A percentile compares a stretch with the other conserved stretches of the same genome.
phyloP scores from a whole-genome alignment of 2,888 invertebrate species.

The Conistra vaccinii region DNA sequence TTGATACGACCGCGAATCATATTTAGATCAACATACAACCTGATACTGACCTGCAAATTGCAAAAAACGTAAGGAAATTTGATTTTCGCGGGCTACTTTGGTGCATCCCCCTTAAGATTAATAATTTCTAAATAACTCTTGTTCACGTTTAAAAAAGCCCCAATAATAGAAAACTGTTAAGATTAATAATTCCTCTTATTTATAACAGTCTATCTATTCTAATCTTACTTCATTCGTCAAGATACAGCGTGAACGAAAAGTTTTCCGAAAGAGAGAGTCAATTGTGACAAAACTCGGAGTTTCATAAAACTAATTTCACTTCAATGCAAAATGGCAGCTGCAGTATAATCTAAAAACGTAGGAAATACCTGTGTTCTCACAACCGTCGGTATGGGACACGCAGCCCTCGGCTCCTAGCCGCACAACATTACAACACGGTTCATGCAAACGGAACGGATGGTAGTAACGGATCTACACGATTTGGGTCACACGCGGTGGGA shows the following conservation, averaged over 20 bases:
- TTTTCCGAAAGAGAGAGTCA: not conserved
- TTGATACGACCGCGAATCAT: too few relatives aligned
- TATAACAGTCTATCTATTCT: not conserved
- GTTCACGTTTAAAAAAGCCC: too few relatives aligned
- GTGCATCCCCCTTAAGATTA: too few relatives aligned
- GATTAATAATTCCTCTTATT: not conserved
- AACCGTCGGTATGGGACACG: conserved; percentile 97
- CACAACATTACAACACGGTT: conserved; percentile 92
- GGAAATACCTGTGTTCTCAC: conserved; percentile 97
- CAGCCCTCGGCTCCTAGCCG: conserved; percentile 96
- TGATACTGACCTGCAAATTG: too few relatives aligned
- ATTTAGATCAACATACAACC: too few relatives aligned
- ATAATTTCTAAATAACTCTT: too few relatives aligned
- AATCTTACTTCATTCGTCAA: not conserved
- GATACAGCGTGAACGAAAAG: not conserved
- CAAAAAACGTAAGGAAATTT: too few relatives aligned
- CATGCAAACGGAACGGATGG: conserved; percentile 89
- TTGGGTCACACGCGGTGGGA: conserved; percentile 66
- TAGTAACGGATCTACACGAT: conserved; percentile 74
- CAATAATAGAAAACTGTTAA: not conserved
- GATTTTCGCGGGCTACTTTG: too few relatives aligned
- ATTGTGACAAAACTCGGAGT: not conserved
- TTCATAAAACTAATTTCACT: conserved; percentile 37
- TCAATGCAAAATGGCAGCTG: conserved; percentile 18
- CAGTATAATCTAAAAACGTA: conserved; percentile 27